Evolutionary conservation across 64 coral and sea anemone species (phyloP).

Genomic region (Montipora foliosa): DNA sequence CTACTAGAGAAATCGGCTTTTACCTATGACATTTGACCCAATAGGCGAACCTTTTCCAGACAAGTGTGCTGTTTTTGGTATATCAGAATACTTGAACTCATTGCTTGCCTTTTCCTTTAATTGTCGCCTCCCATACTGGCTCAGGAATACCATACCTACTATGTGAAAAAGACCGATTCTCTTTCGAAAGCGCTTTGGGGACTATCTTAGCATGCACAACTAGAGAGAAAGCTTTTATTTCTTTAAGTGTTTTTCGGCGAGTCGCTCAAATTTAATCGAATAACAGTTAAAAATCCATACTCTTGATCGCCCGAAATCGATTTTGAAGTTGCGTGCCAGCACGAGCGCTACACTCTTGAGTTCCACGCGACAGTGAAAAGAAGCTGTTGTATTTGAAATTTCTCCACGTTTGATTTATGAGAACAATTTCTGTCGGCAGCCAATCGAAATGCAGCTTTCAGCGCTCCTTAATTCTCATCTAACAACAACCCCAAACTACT

Average conservation of each 20-base stretch:
- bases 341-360: constrained; percentile 16
- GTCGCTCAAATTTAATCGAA: background rate
- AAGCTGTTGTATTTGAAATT: constrained; percentile 9
- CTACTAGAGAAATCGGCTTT: background rate
- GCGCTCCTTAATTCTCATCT: constrained; percentile 1
- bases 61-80: background rate
- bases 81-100: too few species aligned
- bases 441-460: constrained; percentile 15
- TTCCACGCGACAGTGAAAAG: background rate
- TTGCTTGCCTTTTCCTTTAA: too few species aligned
- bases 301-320: background rate
- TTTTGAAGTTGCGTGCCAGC: constrained; percentile 23
- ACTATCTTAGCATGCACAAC: too few species aligned
- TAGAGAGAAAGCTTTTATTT: background rate
- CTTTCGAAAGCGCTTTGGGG: too few species aligned
- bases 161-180: too few species aligned
- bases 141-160: too few species aligned
- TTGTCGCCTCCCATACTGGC: too few species aligned
- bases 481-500: constrained; percentile 3
- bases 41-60: background rate
- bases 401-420: background rate
- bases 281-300: constrained; percentile 15
- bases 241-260: background rate
- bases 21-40: background rate
- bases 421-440: background rate